These are phyloP conservation scores for Zaprionus taronus DNA, from an alignment of 1,140 invertebrate genomes.

Conservation along the genomic window DNA sequence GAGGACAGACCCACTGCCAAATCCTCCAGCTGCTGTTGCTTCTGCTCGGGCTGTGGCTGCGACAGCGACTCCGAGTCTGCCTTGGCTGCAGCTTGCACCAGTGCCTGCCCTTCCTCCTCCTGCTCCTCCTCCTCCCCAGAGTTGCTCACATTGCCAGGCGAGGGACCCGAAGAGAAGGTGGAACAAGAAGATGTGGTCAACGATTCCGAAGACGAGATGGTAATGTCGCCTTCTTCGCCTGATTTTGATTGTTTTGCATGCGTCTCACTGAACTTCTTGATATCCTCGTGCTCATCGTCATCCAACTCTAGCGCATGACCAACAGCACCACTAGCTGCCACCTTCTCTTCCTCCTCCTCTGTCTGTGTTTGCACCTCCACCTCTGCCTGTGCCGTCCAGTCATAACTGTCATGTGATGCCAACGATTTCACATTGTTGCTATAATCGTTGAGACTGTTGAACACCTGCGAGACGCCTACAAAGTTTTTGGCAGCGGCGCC, in stretches of 20 bases:
- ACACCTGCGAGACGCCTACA: constrained; percentile 85
- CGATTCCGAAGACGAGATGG: constrained; percentile 68
- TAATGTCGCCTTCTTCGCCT: constrained; percentile 25
- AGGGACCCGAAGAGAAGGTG: constrained; percentile 81
- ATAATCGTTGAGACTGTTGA: constrained; percentile 88
- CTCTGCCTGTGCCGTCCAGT: constrained; percentile 27
- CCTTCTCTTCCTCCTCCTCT: background rate
- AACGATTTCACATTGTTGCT: constrained; percentile 85
- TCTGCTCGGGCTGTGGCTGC: background rate
- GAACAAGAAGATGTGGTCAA: constrained; percentile 81
- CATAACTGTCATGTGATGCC: constrained; percentile 32
- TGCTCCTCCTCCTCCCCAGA: constrained; percentile 66
- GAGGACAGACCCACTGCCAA: constrained; percentile 75
- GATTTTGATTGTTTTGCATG: constrained; percentile 32
- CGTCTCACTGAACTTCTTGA: constrained; percentile 71
- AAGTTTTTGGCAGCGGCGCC: constrained; percentile 61
- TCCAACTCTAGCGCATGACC: constrained; percentile 17
- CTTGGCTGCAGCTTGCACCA: constrained; percentile 20
- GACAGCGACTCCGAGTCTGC: constrained; percentile 24
- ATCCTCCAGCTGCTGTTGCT: constrained; percentile 42
- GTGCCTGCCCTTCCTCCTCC: constrained; percentile 31
- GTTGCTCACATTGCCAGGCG: constrained; percentile 65
- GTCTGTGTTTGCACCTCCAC: background rate
- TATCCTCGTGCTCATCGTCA: constrained; percentile 58
- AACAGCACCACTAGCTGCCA: constrained; percentile 9